Percentiles rank a stretch among this genome's conserved stretches.
Evolutionary conservation across 2,888 invertebrate species (phyloP).

Genomic region (Rhyacophila evoluta): DNA sequence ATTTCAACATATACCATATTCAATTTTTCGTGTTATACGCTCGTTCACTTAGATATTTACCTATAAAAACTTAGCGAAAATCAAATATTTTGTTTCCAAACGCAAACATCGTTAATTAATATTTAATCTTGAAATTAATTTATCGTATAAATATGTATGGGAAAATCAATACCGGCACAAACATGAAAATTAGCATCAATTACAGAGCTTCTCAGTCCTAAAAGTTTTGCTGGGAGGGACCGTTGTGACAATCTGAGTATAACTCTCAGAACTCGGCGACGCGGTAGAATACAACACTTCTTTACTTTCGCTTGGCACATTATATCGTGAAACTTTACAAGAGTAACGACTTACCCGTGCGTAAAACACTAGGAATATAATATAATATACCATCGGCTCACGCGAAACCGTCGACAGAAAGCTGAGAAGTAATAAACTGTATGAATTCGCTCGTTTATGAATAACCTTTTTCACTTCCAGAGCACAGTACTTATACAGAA

Average conservation of each 20-base stretch:
- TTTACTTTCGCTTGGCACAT: background rate
- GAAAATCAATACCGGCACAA: background rate
- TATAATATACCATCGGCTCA: background rate
- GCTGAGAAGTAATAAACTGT: slow-evolving; percentile 5
- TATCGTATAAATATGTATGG: too few relatives aligned
- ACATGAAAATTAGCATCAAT: slow-evolving; percentile 8
- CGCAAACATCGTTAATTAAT: too few relatives aligned
- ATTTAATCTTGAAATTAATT: too few relatives aligned
- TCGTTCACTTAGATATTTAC: too few relatives aligned
- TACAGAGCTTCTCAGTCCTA: background rate
- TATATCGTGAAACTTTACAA: slow-evolving; percentile 4
- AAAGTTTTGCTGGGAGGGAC: background rate
- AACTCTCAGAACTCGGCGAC: background rate
- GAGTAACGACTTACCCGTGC: slow-evolving; percentile 8
- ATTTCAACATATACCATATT: too few relatives aligned
- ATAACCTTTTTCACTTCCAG: background rate
- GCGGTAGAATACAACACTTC: slow-evolving; percentile 19
- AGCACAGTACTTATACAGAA: background rate
- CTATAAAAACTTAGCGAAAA: too few relatives aligned
- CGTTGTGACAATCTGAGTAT: background rate
- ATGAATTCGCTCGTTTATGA: background rate
- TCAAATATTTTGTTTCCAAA: too few relatives aligned
- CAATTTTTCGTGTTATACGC: too few relatives aligned
- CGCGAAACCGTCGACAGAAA: background rate
- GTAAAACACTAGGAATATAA: slow-evolving; percentile 15